Conservation (phyloP, 2,113 vertebrate species). For the Cololabis saira region DNA sequence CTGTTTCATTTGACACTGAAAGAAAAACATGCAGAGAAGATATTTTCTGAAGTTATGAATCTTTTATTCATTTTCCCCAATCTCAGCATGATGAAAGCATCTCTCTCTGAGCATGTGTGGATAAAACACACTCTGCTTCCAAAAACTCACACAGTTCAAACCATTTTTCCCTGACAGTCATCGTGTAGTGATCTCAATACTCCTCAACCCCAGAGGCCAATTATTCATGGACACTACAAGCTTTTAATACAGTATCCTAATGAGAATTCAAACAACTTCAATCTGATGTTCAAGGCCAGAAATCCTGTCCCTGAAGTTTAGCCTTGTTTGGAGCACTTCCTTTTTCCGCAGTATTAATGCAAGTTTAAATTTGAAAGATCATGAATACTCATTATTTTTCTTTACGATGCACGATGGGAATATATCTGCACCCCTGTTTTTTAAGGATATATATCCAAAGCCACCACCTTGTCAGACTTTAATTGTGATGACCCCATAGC, state of each 20-base stretch:
- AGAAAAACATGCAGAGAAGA: conserved; percentile 19
- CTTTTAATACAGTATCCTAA: conserved; percentile 31
- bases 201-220: conserved; percentile 22
- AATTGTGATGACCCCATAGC: neutral
- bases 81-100: conserved; percentile 25
- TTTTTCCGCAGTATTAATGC: neutral
- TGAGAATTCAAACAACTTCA: conserved; percentile 34
- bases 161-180: conserved; percentile 11
- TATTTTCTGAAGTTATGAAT: neutral
- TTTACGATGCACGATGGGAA: neutral
- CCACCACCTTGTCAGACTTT: neutral
- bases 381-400: too few relatives aligned
- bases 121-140: conserved; percentile 18
- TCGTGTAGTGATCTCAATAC: conserved; percentile 30
- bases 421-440: neutral
- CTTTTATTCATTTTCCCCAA: conserved; percentile 12
- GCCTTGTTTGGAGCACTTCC: conserved; percentile 4
- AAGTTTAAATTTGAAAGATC: neutral
- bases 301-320: conserved; percentile 22
- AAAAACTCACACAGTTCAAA: conserved; percentile 10
- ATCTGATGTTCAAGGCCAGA: conserved; percentile 37
- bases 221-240: conserved; percentile 21
- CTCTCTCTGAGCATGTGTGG: neutral
- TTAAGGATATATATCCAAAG: neutral
- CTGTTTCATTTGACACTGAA: neutral